Percentiles rank a stretch among this genome's conserved stretches.
Evolutionary conservation across 23 tunicate species (phyloP).

Genomic region (Clavelina lepadiformis): DNA sequence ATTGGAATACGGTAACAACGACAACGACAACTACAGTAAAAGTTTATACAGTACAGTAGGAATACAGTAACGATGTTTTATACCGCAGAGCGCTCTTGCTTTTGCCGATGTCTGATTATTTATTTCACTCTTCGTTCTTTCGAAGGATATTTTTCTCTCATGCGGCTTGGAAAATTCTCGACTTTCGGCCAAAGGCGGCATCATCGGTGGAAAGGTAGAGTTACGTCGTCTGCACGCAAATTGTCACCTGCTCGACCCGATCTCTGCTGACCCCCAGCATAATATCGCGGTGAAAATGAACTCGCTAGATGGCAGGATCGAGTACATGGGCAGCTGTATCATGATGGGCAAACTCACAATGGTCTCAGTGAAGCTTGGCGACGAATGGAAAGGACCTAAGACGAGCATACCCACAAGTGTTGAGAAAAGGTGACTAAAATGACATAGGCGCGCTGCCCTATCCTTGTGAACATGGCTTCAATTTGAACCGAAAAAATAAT

Average conservation of each 20-base stretch:
- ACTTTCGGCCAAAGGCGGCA: slow-evolving; percentile 67
- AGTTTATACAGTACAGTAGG: no score
- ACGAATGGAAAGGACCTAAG: slow-evolving; percentile 84
- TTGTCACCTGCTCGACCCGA: slow-evolving; percentile 69
- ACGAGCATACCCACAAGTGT: slow-evolving; percentile 15
- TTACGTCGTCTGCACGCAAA: slow-evolving; percentile 52
- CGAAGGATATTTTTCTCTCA: slow-evolving; percentile 64
- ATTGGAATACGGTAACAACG: no score
- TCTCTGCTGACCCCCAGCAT: slow-evolving; percentile 50
- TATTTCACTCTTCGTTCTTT: no score
- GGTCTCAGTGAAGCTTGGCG: slow-evolving; percentile 46
- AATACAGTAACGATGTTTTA: no score
- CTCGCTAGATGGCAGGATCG: slow-evolving; percentile 77
- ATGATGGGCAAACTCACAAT: slow-evolving; percentile 91
- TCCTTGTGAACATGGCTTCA: not conserved
- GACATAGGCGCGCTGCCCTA: not conserved
- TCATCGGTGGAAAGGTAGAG: slow-evolving; percentile 86
- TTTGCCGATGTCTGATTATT: no score
- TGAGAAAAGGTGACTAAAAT: slow-evolving; percentile 41
- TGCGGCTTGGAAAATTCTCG: slow-evolving; percentile 66
- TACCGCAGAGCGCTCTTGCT: no score
- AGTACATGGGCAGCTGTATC: slow-evolving; percentile 84
- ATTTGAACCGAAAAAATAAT: not conserved
- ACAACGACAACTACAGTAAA: no score
- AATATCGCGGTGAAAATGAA: slow-evolving; percentile 36